Conservation (phyloP, 2,888 invertebrate genomes). For the Dorcus parallelipipedus region DNA sequence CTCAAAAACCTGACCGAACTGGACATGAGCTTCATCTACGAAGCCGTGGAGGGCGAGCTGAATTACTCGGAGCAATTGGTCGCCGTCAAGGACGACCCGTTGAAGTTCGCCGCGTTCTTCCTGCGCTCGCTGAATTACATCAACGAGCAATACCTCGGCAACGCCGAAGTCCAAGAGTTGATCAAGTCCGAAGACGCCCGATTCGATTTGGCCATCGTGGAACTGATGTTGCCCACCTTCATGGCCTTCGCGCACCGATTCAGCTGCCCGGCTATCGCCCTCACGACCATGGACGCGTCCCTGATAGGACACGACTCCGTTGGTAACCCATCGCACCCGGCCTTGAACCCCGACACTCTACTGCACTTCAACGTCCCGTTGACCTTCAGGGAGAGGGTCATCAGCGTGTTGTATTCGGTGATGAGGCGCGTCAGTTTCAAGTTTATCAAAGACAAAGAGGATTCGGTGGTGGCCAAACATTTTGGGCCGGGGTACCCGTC, state of each 20-base stretch:
- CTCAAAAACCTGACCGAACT: conserved; percentile 27
- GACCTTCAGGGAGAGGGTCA: conserved; percentile 43
- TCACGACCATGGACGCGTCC: conserved; percentile 38
- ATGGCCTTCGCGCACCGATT: conserved; percentile 38
- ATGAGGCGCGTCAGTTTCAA: conserved; percentile 30
- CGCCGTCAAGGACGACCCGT: conserved; percentile 1
- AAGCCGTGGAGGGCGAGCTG: conserved; percentile 17
- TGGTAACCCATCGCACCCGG: conserved; percentile 40
- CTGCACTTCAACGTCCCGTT: conserved; percentile 41
- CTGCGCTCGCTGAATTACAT: conserved; percentile 2
- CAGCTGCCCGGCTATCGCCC: conserved; percentile 39
- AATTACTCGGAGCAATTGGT: not conserved
- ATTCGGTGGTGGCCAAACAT: conserved; percentile 35
- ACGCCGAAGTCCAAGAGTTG: conserved; percentile 35
- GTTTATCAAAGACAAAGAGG: conserved; percentile 32
- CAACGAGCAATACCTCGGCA: conserved; percentile 20
- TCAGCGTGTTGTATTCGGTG: conserved; percentile 32
- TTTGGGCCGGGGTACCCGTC: conserved; percentile 41
- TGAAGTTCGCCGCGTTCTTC: conserved; percentile 10
- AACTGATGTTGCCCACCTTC: conserved; percentile 33
- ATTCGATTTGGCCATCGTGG: conserved; percentile 41
- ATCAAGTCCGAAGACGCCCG: conserved; percentile 33
- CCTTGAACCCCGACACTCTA: conserved; percentile 39
- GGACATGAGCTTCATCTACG: conserved; percentile 23
- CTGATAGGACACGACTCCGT: conserved; percentile 33